Percentiles rank a stretch among this genome's conserved stretches.
Conservation (phyloP, 2,113 vertebrate genomes). For the Seriola quinqueradiata region DNA sequence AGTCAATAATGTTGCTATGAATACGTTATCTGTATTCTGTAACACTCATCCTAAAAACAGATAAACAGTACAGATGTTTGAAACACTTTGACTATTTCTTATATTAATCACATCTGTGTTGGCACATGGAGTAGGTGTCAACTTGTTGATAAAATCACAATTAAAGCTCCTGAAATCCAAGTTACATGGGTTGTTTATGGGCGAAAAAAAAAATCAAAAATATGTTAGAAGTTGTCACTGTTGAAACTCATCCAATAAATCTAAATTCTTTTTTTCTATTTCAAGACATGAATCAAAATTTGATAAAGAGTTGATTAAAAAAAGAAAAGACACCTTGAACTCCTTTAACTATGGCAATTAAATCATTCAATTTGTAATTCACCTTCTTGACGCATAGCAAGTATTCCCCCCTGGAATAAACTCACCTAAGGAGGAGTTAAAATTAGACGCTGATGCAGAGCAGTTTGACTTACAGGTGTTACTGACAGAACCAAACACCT, state of each 20-base stretch:
- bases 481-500: conserved; percentile 55
- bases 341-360: not conserved
- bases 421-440: conserved; percentile 38
- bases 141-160: not conserved
- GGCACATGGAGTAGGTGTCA: not conserved
- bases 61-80: not conserved
- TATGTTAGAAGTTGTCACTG: not conserved
- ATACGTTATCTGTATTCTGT: not conserved
- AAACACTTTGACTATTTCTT: not conserved
- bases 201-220: not conserved
- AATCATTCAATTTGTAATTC: conserved; percentile 4
- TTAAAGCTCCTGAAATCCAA: not conserved
- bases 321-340: not conserved
- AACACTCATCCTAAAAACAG: not conserved
- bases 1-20: not conserved
- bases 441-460: conserved; percentile 39
- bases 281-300: not conserved
- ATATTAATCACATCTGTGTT: not conserved
- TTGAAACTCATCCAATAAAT: not conserved
- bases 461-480: conserved; percentile 43
- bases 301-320: not conserved
- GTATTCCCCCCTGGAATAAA: conserved; percentile 26
- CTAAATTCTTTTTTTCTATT: not conserved
- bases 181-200: not conserved
- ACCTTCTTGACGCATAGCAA: not conserved